Evolutionary conservation across 2,113 vertebrate species (phyloP), one percentile per base, ranked within the genome.

Genomic region (Heterocephalus glaber): DNA sequence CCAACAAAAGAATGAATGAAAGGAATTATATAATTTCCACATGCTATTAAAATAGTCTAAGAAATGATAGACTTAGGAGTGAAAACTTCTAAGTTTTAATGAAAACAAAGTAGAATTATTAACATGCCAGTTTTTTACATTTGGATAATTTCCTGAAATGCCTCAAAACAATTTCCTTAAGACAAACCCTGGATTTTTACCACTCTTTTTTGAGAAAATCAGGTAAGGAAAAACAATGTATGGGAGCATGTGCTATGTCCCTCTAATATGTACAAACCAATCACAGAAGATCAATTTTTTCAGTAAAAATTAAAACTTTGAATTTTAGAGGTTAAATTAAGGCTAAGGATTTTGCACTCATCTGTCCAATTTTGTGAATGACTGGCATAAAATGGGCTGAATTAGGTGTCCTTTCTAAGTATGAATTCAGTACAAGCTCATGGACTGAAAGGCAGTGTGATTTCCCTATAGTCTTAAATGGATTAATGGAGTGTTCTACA

Each of bases 401-500:
- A 30, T 8, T 65, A 47, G 49, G 13, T 26, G 7, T 84, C 22
- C n/a, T 74, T 80, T 61, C 80, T 91, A 92, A 8, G 28, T 6
- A 2, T 88, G 28, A 38, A 92, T 89, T n/a, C 97, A 81, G 88
- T 66, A 94, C 47, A 33, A 90, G 92, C 79, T 98, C 93, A 84
- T 79, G 93, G 93, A 95, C 94, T 97, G 89, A 89, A 96, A 97
- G 97, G 68, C 72, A 83, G 7, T 76, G 70, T 74, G 66, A 54
- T 68, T 94, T 92, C 68, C 93, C 83, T 41, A 24, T 38, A 52
- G 87, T 92, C 54, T 38, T 93, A 83, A 86, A 28, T 87, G 92
- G 89, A 90, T 92, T 96, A 92, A 90, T 96, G 90, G 90, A 11
- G 58, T 87, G 56, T 80, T 90, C 58, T 38, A 19, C 47, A 94